These are phyloP conservation scores for Acrocyrtus sp. DNA, from an alignment of 2,888 invertebrate genomes.

Conservation along the genomic window DNA sequence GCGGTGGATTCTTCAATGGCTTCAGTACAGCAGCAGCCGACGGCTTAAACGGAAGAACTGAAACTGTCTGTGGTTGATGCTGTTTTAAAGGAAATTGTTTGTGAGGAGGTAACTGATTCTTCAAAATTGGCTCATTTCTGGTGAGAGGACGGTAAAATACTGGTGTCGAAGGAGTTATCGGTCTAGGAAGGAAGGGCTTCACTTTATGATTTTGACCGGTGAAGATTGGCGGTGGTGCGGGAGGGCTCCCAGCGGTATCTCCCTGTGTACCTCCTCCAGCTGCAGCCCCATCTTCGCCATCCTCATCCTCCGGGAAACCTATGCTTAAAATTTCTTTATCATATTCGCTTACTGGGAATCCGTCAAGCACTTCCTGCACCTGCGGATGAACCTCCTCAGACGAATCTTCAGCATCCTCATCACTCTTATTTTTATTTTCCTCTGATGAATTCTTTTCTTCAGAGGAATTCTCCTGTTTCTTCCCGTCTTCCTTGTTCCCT, in stretches of 20 bases:
- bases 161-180: slow-evolving; percentile 9
- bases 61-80: neutral
- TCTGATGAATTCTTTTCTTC: slow-evolving; percentile 37
- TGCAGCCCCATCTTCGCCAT: slow-evolving; percentile 4
- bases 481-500: slow-evolving; percentile 8
- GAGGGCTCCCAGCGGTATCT: slow-evolving; percentile 6
- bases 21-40: slow-evolving; percentile 20
- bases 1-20: slow-evolving; percentile 3
- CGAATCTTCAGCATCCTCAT: slow-evolving; percentile 10
- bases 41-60: slow-evolving; percentile 23
- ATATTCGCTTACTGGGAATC: neutral
- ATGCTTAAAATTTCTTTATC: slow-evolving; percentile 15
- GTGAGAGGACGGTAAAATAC: slow-evolving; percentile 4
- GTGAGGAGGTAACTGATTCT: slow-evolving; percentile 4
- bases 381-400: slow-evolving; percentile 6
- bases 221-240: slow-evolving; percentile 35
- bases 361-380: neutral
- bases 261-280: neutral
- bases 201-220: slow-evolving; percentile 5
- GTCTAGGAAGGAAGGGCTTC: slow-evolving; percentile 14
- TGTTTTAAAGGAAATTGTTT: neutral
- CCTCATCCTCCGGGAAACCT: slow-evolving; percentile 1
- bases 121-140: slow-evolving; percentile 13
- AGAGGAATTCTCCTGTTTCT: slow-evolving; percentile 26
- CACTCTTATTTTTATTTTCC: slow-evolving; percentile 19